These are phyloP conservation scores for Montipora sp. DNA, from an alignment of 64 coral and sea anemone genomes.

Conservation along the genomic window DNA sequence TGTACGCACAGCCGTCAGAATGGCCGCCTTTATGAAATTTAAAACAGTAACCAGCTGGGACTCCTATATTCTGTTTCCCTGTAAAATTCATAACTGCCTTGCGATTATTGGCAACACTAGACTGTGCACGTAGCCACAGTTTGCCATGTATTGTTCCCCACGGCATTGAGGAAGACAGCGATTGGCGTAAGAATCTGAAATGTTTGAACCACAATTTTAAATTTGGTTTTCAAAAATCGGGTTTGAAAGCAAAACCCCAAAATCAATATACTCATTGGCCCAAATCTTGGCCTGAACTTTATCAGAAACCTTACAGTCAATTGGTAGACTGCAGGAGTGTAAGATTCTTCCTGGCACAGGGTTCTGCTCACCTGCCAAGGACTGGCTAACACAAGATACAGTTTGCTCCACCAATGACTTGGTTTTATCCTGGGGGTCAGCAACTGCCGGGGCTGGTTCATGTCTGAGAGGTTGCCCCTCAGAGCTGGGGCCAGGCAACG, in stretches of 20 bases:
- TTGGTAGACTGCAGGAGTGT: not conserved
- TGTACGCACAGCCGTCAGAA: not conserved
- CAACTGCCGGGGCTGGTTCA: not conserved
- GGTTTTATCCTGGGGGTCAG: not conserved
- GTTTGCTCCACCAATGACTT: too few relatives aligned
- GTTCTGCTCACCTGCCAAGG: too few relatives aligned
- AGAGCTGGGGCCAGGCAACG: not conserved
- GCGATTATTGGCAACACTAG: not conserved
- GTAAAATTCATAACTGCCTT: not conserved
- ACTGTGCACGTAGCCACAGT: constrained; percentile 1
- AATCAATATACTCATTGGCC: not conserved
- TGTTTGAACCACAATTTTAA: not conserved
- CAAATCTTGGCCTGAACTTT: not conserved
- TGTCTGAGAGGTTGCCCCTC: not conserved
- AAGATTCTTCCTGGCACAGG: not conserved
- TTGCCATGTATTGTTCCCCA: constrained; percentile 1
- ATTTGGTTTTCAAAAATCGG: not conserved
- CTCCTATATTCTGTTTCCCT: not conserved
- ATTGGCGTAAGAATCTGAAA: not conserved
- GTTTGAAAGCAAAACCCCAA: not conserved
- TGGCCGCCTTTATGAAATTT: constrained; percentile 10
- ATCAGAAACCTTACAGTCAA: not conserved
- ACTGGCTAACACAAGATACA: too few relatives aligned
- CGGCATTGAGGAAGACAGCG: not conserved
- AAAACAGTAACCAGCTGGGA: constrained; percentile 9